A percentile compares a stretch with the other conserved stretches of the same genome.
Evolutionary conservation across 2,797 vertebrate genomes (phyloP).

Genomic region (Cossypha heuglini): DNA sequence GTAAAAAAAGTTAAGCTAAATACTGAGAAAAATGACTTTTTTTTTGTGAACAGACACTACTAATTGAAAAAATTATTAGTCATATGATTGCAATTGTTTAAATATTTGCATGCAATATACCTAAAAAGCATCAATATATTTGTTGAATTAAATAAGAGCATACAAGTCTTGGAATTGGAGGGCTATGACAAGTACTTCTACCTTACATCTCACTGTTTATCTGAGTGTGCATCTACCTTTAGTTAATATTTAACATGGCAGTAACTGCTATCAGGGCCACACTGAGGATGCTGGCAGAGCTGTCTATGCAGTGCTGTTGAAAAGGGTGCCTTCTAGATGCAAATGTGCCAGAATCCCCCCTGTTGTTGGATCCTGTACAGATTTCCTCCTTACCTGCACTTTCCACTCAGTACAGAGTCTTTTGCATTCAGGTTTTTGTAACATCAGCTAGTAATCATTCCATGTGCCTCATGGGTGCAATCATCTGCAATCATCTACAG

Average conservation of each 20-base stretch:
- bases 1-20: background rate
- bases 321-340: background rate
- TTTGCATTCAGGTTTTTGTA: background rate
- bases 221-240: background rate
- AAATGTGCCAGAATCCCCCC: background rate
- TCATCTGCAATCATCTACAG: conserved; percentile 46
- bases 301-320: background rate
- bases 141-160: background rate
- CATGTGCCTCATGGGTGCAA: background rate
- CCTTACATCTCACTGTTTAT: background rate
- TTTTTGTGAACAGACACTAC: background rate
- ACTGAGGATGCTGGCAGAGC: background rate
- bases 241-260: background rate
- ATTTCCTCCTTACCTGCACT: background rate
- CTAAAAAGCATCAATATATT: background rate
- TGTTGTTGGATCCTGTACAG: background rate
- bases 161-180: background rate
- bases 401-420: background rate
- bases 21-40: background rate
- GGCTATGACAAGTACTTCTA: background rate
- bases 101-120: background rate
- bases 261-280: background rate
- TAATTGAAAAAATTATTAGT: background rate
- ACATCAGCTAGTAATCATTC: conserved; percentile 11
- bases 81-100: background rate